Percentiles rank a stretch among this genome's conserved stretches.
Evolutionary conservation across 2,113 vertebrate genomes (phyloP).

Genomic region (Brachirus orientalis): DNA sequence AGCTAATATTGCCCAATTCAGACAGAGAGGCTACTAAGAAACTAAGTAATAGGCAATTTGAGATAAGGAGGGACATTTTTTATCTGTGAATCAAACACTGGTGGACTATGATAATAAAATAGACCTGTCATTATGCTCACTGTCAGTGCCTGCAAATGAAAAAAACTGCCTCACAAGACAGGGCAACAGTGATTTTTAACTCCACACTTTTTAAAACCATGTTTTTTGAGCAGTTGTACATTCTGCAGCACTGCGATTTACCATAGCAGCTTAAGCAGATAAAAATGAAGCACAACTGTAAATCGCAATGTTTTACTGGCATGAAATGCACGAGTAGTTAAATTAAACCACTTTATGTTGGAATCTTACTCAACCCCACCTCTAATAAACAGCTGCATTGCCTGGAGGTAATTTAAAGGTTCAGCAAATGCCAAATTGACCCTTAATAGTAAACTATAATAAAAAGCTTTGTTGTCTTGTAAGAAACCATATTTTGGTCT

Average conservation of each 20-base stretch:
- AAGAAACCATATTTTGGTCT: constrained; percentile 38
- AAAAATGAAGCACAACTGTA: constrained; percentile 50
- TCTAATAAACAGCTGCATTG: constrained; percentile 55
- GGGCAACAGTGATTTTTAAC: constrained; percentile 20
- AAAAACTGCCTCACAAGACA: too few species aligned
- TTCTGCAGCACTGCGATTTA: constrained; percentile 43
- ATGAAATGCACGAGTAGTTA: constrained; percentile 55
- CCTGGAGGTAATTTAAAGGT: constrained; percentile 52
- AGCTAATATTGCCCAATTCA: neutral
- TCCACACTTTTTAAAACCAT: constrained; percentile 12
- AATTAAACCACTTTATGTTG: constrained; percentile 55
- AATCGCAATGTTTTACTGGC: constrained; percentile 56
- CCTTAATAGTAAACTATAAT: constrained; percentile 55
- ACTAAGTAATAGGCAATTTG: neutral
- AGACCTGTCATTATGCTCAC: constrained; percentile 18
- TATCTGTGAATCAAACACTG: neutral
- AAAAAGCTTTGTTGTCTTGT: constrained; percentile 58
- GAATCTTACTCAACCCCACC: constrained; percentile 18
- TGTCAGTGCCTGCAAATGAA: constrained; percentile 35
- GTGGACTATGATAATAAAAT: neutral
- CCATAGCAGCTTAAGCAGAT: constrained; percentile 26
- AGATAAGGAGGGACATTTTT: neutral
- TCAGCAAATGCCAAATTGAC: constrained; percentile 64
- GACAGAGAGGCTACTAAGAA: neutral
- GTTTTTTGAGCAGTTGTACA: constrained; percentile 33